These are phyloP conservation scores for Coreoperca whiteheadi DNA, from an alignment of 2,113 vertebrate species.

Conservation along the genomic window DNA sequence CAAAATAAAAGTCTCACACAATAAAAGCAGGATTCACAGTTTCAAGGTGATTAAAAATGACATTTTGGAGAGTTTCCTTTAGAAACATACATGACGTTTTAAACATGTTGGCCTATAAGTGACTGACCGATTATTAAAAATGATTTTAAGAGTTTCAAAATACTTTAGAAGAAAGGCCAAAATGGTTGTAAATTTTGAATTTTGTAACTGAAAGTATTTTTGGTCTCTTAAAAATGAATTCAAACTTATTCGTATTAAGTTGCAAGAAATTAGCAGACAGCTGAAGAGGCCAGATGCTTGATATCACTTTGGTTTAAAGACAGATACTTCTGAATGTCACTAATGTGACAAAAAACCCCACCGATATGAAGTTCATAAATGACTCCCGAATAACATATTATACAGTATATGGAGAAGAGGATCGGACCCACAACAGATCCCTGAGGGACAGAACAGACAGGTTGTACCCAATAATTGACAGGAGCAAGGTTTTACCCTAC, in stretches of 20 bases:
- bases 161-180: background rate
- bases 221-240: background rate
- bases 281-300: background rate
- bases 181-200: background rate
- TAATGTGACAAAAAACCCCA: background rate
- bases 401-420: background rate
- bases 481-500: background rate
- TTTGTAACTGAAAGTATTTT: background rate
- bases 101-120: background rate
- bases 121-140: background rate
- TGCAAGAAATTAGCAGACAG: slow-evolving; percentile 1
- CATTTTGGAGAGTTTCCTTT: background rate
- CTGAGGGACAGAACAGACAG: slow-evolving; percentile 26
- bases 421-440: background rate
- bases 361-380: background rate
- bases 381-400: background rate
- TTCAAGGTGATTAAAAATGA: background rate
- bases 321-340: background rate
- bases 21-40: background rate
- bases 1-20: background rate
- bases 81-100: background rate
- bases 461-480: background rate
- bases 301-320: slow-evolving; percentile 8
- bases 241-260: background rate
- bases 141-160: background rate